Evolutionary conservation across 1,140 invertebrate genomes (phyloP), one percentile per base, ranked within the genome.

Genomic region (Pseudomyrmex sp.): DNA sequence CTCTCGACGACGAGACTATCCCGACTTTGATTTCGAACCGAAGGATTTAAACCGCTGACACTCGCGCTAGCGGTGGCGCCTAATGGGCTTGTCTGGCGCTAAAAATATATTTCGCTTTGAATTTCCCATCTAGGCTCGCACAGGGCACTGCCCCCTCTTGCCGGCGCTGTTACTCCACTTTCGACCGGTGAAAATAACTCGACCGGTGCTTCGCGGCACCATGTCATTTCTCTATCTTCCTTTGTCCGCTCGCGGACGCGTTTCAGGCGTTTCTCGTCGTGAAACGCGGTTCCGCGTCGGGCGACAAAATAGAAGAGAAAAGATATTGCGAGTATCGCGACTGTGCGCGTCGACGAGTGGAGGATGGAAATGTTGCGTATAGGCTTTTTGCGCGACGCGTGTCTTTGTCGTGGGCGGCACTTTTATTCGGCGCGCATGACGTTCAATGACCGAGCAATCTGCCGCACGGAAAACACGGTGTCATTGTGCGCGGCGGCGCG

Each of bases 101-200:
- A 90, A 88, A 90, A 88, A 90, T 90, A 90, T 75, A 83, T 48
- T 8, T 58, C 8, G 62, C 89, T 90, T 90, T 90, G 88, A 89
- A 90, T 90, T 88, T 90, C 74, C 84, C 82, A 56, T 85, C 73
- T 68, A 35, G 76, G 70, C 50, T 68, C 20, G 44, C n/a, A 58
- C 10, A 58, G 20, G 56, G 50, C 26, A 46, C 61, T 50, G 65
- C 44, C 35, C 35, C 35, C 35, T 35, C 35, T 35, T 35, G 35
- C 35, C 46, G 48, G 63, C 23, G 48, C 75, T 35, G 85, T 85
- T 89, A 90, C 83, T 88, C 83, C 80, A 90, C 85, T 90, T 90
- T 90, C 88, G 83, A 90, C 88, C 85, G 82, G 83, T 89, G 88
- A 87, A 90, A 90, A 90, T 89, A 90, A 90, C 87, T 89, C 87